Conservation (phyloP, 2,113 vertebrate genomes). For the Lanius collurio region DNA sequence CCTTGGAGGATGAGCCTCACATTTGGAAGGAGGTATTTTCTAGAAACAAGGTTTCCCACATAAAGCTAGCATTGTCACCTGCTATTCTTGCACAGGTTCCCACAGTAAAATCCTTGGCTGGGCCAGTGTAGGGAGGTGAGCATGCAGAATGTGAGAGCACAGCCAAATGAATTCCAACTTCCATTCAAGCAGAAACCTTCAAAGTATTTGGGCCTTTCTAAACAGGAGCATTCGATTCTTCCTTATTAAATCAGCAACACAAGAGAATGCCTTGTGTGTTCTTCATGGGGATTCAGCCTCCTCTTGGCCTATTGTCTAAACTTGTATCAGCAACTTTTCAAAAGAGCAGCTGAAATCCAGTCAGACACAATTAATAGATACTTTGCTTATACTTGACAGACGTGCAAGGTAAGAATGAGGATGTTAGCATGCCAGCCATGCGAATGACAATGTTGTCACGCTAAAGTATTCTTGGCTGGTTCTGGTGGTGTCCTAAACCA, state of each 20-base stretch:
- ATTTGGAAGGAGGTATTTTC: neutral
- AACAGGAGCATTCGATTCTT: constrained; percentile 11
- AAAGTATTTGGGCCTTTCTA: constrained; percentile 16
- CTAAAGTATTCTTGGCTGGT: constrained; percentile 13
- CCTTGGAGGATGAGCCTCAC: neutral
- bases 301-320: constrained; percentile 14
- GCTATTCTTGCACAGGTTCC: neutral
- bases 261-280: constrained; percentile 17
- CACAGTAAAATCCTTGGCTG: neutral
- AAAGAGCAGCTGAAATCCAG: constrained; percentile 41
- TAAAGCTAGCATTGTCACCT: neutral
- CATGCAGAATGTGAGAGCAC: neutral
- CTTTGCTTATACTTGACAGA: constrained; percentile 55
- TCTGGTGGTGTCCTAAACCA: constrained; percentile 13
- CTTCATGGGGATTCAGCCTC: neutral
- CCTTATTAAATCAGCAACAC: constrained; percentile 18
- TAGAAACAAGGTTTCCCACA: neutral
- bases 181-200: constrained; percentile 35
- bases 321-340: neutral
- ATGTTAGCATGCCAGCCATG: constrained; percentile 45
- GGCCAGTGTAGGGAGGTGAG: neutral
- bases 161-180: constrained; percentile 36
- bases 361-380: constrained; percentile 57
- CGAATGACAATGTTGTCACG: neutral
- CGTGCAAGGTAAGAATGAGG: constrained; percentile 61